A percentile compares a stretch with the other conserved stretches of the same genome.
These are phyloP conservation scores for Drosophila pruinosa DNA, from an alignment of 1,140 invertebrate species.

Conservation along the genomic window DNA sequence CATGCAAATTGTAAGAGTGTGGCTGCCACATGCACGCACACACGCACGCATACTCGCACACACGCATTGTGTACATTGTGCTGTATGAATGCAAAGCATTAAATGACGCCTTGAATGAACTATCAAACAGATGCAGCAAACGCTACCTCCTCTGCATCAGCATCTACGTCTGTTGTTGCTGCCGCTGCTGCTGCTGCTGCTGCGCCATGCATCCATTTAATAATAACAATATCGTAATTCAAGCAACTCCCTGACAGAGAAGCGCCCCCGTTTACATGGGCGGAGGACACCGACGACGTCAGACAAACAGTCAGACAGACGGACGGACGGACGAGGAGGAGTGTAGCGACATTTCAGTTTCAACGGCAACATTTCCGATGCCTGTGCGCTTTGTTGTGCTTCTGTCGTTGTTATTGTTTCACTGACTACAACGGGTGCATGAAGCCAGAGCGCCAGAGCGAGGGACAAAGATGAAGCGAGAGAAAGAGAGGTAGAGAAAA, in stretches of 20 bases:
- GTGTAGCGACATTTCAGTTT: conserved; percentile 78
- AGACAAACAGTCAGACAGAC: conserved; percentile 30
- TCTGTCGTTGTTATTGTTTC: conserved; percentile 74
- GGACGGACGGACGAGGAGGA: conserved; percentile 17
- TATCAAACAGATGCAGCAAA: conserved; percentile 61
- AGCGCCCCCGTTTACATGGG: conserved; percentile 51
- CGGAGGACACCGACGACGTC: conserved; percentile 31
- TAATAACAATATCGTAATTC: conserved; percentile 82
- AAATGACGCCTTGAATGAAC: conserved; percentile 74
- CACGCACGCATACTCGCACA: not conserved
- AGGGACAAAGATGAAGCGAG: not conserved
- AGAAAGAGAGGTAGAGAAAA: conserved; percentile 19
- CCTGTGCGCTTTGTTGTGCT: conserved; percentile 60
- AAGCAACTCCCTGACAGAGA: conserved; percentile 73
- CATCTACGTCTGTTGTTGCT: not conserved
- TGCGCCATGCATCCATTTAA: conserved; percentile 67
- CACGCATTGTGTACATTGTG: conserved; percentile 13
- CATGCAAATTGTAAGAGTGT: conserved; percentile 6
- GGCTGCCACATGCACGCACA: conserved; percentile 2
- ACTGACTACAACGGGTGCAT: conserved; percentile 23
- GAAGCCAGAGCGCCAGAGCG: not conserved
- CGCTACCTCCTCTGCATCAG: not conserved
- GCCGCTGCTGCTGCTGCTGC: not conserved
- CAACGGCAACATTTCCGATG: conserved; percentile 80
- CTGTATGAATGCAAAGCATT: conserved; percentile 70